Percentiles rank a stretch among this genome's conserved stretches.
Conservation (phyloP, 2,888 invertebrate genomes). For the Ceramica pisi region DNA sequence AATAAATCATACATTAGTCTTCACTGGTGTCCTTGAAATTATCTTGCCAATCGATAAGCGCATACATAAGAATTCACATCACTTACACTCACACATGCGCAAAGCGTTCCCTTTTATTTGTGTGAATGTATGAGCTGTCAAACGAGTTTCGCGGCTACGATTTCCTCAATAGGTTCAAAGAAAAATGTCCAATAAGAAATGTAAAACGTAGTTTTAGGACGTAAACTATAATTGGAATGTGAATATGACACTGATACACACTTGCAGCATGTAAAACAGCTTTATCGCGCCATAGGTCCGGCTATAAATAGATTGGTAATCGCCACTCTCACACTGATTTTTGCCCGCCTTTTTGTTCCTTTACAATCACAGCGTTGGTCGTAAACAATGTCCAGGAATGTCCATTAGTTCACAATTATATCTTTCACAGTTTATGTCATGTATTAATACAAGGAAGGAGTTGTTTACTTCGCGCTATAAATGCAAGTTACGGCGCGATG, state of each 20-base stretch:
- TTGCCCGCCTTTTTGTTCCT: constrained; percentile 85
- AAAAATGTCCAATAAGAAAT: constrained; percentile 69
- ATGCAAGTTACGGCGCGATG: constrained; percentile 80
- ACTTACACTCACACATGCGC: constrained; percentile 86
- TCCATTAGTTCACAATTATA: constrained; percentile 72
- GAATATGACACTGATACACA: constrained; percentile 61
- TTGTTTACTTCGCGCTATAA: constrained; percentile 74
- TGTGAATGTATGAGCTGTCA: constrained; percentile 86
- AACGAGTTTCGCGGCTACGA: constrained; percentile 86
- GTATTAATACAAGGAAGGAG: constrained; percentile 70
- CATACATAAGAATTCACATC: constrained; percentile 85
- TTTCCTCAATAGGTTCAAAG: constrained; percentile 69
- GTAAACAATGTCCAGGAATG: constrained; percentile 67
- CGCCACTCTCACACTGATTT: constrained; percentile 86
- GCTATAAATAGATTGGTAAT: constrained; percentile 87
- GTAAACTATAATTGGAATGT: constrained; percentile 68
- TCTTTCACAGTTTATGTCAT: constrained; percentile 70
- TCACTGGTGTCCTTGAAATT: constrained; percentile 84
- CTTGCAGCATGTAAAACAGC: constrained; percentile 71
- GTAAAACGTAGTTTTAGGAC: constrained; percentile 57
- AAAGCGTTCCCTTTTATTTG: constrained; percentile 68
- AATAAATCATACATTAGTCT: constrained; percentile 69
- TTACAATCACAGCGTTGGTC: constrained; percentile 74
- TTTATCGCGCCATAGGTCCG: constrained; percentile 79
- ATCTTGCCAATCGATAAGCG: constrained; percentile 88